Conservation (phyloP, 2,888 invertebrate genomes). For the Litoditis marina region DNA sequence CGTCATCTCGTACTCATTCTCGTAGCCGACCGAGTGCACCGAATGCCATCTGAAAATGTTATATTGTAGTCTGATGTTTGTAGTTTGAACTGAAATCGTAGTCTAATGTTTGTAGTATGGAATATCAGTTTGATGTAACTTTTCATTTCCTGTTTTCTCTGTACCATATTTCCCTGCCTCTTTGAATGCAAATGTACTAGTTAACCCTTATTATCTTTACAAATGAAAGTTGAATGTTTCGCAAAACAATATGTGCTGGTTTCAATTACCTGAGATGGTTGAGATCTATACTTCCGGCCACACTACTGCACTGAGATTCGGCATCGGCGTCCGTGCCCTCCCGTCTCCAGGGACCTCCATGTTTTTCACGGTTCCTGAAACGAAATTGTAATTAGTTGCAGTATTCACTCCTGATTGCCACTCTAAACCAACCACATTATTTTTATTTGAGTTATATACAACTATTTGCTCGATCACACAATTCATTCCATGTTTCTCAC, state of each 20-base stretch:
- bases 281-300: conserved; percentile 28
- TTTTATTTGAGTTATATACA: not conserved
- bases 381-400: too few species aligned
- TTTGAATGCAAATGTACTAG: not conserved
- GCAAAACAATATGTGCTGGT: too few species aligned
- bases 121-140: too few species aligned
- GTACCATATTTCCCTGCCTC: not conserved
- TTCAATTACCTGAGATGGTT: too few species aligned
- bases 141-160: too few species aligned
- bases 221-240: too few species aligned
- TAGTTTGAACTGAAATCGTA: too few species aligned
- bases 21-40: conserved; percentile 59
- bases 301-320: conserved; percentile 38
- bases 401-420: not conserved
- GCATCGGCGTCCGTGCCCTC: conserved; percentile 30
- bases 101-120: too few species aligned
- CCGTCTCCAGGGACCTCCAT: too few species aligned
- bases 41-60: conserved; percentile 53
- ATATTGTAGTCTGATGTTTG: not conserved
- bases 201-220: too few species aligned
- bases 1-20: conserved; percentile 59
- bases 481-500: not conserved
- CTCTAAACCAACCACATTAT: not conserved
- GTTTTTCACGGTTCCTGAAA: too few species aligned
- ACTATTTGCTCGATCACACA: not conserved